These are phyloP conservation scores for Drosophila mulleri DNA, from an alignment of 2,888 invertebrate species.

Conservation along the genomic window DNA sequence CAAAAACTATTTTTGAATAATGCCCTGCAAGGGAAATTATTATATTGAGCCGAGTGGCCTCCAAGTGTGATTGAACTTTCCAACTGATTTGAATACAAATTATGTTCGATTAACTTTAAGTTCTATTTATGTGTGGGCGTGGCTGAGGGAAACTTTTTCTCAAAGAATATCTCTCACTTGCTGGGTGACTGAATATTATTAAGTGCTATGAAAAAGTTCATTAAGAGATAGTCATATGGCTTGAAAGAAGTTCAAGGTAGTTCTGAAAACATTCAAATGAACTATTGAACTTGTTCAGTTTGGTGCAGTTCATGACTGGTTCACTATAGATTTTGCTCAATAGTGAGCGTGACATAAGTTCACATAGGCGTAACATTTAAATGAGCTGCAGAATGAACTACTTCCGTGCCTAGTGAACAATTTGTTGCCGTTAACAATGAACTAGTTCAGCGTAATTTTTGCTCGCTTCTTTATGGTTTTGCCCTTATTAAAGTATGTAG, in stretches of 20 bases:
- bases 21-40: slow-evolving; percentile 2
- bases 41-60: slow-evolving; percentile 6
- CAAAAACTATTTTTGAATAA: slow-evolving; percentile 13
- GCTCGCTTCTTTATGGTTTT: too few relatives aligned
- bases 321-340: neutral
- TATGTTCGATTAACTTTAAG: neutral
- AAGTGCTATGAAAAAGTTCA: neutral
- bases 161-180: too few relatives aligned
- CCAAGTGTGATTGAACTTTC: slow-evolving; percentile 1
- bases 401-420: too few relatives aligned
- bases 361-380: neutral
- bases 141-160: neutral
- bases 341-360: neutral
- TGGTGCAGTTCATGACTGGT: neutral
- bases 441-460: too few relatives aligned
- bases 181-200: too few relatives aligned
- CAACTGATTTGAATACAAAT: neutral
- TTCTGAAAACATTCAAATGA: too few relatives aligned
- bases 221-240: neutral
- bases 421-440: too few relatives aligned
- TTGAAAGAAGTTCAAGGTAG: neutral
- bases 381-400: too few relatives aligned
- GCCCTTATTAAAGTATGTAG: too few relatives aligned
- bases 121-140: neutral
- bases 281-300: neutral